Evolutionary conservation across 1,140 invertebrate genomes (phyloP).

Genomic region (Liolophura sinensis): DNA sequence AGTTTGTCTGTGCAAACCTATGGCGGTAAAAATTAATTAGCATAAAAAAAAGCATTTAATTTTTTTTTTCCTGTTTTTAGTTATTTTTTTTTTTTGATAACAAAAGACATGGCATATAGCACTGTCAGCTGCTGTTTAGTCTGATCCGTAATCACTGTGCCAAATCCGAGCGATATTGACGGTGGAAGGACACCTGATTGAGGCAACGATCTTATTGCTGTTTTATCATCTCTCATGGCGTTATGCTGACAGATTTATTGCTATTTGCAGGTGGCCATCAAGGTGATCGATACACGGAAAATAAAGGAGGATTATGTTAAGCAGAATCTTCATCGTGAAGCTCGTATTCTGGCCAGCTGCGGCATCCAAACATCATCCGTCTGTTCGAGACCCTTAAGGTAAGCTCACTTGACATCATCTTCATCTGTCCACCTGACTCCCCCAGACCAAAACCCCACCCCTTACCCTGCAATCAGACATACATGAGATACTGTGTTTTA

Average conservation of each 20-base stretch:
- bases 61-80: too few species aligned
- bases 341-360: slow-evolving; percentile 68
- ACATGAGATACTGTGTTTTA: too few species aligned
- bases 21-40: too few species aligned
- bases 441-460: too few species aligned
- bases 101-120: too few species aligned
- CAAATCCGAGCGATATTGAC: neutral
- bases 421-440: neutral
- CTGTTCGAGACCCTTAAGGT: slow-evolving; percentile 74
- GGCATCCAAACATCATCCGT: slow-evolving; percentile 70
- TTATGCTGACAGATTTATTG: neutral
- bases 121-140: too few species aligned
- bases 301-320: slow-evolving; percentile 72
- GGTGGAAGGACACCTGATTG: too few species aligned
- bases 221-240: neutral
- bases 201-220: neutral
- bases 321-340: slow-evolving; percentile 70
- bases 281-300: slow-evolving; percentile 70
- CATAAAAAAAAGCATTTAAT: too few species aligned
- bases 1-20: too few species aligned
- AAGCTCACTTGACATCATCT: slow-evolving; percentile 21
- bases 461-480: too few species aligned
- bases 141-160: too few species aligned
- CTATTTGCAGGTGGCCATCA: slow-evolving; percentile 69
- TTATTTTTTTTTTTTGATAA: too few species aligned